Conservation (phyloP, 2,888 invertebrate species). For the Polia nebulosa region DNA sequence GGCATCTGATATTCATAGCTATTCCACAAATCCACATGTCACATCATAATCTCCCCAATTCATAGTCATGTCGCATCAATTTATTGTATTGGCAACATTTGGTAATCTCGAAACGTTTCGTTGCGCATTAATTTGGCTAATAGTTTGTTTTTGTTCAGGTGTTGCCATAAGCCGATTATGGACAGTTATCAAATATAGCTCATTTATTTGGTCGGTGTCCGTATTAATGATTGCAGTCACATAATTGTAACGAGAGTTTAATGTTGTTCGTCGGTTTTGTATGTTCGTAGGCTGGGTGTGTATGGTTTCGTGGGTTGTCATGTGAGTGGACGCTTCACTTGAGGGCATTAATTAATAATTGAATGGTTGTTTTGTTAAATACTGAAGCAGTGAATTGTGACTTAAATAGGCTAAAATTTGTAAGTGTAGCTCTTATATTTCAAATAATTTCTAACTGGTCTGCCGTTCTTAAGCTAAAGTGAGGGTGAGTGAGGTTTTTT, state of each 20-base stretch:
- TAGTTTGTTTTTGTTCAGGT: slow-evolving; percentile 66
- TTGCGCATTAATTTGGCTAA: slow-evolving; percentile 58
- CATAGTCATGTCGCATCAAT: slow-evolving; percentile 36
- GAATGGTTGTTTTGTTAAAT: neutral
- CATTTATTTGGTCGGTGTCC: slow-evolving; percentile 54
- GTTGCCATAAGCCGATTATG: slow-evolving; percentile 64
- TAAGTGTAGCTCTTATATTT: too few relatives aligned
- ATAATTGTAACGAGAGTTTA: slow-evolving; percentile 44
- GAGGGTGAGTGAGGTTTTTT: too few relatives aligned
- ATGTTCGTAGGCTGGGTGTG: slow-evolving; percentile 1
- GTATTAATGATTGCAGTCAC: slow-evolving; percentile 53
- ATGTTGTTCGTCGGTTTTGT: slow-evolving; percentile 44
- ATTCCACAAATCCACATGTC: neutral
- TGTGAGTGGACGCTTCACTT: neutral
- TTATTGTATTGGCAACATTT: slow-evolving; percentile 50
- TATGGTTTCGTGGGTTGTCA: neutral
- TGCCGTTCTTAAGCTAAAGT: too few relatives aligned
- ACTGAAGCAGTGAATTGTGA: neutral
- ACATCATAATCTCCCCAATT: slow-evolving; percentile 14
- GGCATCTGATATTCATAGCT: neutral
- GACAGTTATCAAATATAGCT: slow-evolving; percentile 59
- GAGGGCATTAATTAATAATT: neutral
- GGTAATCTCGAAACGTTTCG: slow-evolving; percentile 46
- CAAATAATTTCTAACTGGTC: too few relatives aligned
- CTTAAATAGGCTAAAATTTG: too few relatives aligned